phyloP scores from a whole-genome alignment of 2,888 invertebrate genomes.

The Acanthopleura granulata region DNA sequence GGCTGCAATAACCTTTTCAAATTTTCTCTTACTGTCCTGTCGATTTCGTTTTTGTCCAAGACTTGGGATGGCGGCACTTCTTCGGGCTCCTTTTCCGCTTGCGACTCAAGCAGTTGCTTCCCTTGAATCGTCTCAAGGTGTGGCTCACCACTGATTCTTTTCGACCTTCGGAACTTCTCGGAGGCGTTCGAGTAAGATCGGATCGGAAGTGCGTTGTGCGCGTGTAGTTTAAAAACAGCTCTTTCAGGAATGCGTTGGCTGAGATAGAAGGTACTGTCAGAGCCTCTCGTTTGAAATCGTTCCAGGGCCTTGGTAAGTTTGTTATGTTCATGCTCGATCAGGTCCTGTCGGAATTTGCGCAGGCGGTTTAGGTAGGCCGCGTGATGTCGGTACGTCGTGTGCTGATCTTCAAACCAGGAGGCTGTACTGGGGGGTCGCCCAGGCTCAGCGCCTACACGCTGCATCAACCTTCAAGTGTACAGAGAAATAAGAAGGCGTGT shows the following conservation, averaged over 20 bases:
- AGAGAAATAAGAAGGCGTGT: too few relatives aligned
- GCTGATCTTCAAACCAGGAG: conserved; percentile 13
- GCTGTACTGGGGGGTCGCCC: background rate
- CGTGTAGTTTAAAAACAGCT: background rate
- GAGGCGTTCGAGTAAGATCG: conserved; percentile 8
- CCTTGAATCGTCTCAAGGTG: conserved; percentile 19
- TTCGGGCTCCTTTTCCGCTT: background rate
- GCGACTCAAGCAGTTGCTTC: background rate
- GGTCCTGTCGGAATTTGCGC: conserved; percentile 6
- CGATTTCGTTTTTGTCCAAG: background rate
- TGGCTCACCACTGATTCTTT: background rate
- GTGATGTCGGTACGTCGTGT: background rate
- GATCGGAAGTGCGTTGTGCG: conserved; percentile 15
- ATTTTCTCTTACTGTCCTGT: background rate
- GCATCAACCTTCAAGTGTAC: background rate
- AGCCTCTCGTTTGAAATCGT: background rate
- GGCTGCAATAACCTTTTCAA: background rate
- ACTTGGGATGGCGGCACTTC: background rate
- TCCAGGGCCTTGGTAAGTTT: conserved; percentile 18
- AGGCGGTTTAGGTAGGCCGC: conserved; percentile 16
- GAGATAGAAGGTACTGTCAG: background rate
- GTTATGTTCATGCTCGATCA: conserved; percentile 18
- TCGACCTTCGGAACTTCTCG: background rate
- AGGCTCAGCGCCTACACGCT: background rate
- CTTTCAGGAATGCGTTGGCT: background rate